Base-by-base conservation (phyloP, 2,888 invertebrate species). In the Tenthredo livida region DNA sequence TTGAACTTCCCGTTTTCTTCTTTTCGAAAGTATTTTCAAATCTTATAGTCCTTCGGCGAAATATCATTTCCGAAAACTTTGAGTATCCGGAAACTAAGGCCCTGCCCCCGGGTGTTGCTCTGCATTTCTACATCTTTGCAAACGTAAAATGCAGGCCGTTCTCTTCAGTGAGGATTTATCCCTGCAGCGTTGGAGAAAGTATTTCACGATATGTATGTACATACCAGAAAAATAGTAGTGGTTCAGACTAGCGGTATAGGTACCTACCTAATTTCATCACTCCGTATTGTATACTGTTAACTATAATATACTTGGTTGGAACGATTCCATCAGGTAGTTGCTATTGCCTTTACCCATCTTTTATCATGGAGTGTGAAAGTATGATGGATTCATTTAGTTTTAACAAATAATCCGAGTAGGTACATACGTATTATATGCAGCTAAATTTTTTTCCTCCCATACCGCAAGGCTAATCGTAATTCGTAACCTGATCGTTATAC, bases 391-490 rank as follows among this genome's bases (percentile, higher is more conserved):
- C 10, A 61, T 61, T 61, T 61, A 21, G 61, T 21, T 61, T 10
- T 25, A 25, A 61, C 25, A 17, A 61, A 21, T 21, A 21, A 9
- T 25, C 61, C 25, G 25, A 37, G 33, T 15, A 37, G 37, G 15
- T 70, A n/a, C n/a, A n/a, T n/a, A n/a, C n/a, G n/a, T n/a, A n/a
- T n/a, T n/a, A 10, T 70, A 29, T 17, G 33, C 70, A n/a, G 70
- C 25, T 10, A 2, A 10, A 21, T 43, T n/a, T 73, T 9, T 3
- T 25, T 43, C 0, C 29, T 0, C 12, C 72, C 15, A 43, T n/a
- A 73, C 72, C 72, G 25, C 43, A 43, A 43, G 40, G 77, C 77
- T 77, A 77, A 77, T 77, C 77, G 77, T 37, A 33, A 77, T 54
- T 25, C 29, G 54, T 77, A 77, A 77, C 77, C 40, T 12, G 77